Conservation (phyloP, 2,888 invertebrate genomes). For the Diplazon laetatorius region DNA sequence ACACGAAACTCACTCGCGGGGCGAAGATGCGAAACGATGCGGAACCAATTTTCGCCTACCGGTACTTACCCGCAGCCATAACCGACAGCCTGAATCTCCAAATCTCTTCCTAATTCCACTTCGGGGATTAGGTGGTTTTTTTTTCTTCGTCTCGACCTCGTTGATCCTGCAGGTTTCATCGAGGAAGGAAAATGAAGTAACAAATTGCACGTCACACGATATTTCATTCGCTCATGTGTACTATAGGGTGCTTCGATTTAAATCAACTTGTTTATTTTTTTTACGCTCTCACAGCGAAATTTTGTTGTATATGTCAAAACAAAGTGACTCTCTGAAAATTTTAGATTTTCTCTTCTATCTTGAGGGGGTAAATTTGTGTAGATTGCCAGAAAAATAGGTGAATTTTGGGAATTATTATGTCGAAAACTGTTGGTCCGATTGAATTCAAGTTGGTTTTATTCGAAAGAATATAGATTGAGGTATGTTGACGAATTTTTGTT, state of each 20-base stretch:
- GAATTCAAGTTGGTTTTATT: too few relatives aligned
- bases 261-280: too few relatives aligned
- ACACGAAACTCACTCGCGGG: background rate
- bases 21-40: conserved; percentile 20
- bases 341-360: too few relatives aligned
- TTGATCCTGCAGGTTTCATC: conserved; percentile 27
- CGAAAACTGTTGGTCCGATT: too few relatives aligned
- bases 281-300: too few relatives aligned
- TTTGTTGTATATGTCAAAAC: too few relatives aligned
- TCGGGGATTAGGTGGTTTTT: conserved; percentile 29
- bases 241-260: background rate
- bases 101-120: conserved; percentile 49
- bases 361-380: too few relatives aligned
- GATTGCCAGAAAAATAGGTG: too few relatives aligned
- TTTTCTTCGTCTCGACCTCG: conserved; percentile 23
- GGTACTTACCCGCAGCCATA: conserved; percentile 41
- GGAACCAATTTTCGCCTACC: conserved; percentile 27
- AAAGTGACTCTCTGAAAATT: too few relatives aligned
- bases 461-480: too few relatives aligned
- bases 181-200: conserved; percentile 33
- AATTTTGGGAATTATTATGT: too few relatives aligned
- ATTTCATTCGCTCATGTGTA: background rate
- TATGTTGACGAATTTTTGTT: too few relatives aligned
- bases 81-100: conserved; percentile 37
- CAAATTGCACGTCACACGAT: conserved; percentile 37